A percentile compares a stretch with the other conserved stretches of the same genome.
Evolutionary conservation across 2,113 vertebrate species (phyloP).

Genomic region (Ahaetulla prasina): DNA sequence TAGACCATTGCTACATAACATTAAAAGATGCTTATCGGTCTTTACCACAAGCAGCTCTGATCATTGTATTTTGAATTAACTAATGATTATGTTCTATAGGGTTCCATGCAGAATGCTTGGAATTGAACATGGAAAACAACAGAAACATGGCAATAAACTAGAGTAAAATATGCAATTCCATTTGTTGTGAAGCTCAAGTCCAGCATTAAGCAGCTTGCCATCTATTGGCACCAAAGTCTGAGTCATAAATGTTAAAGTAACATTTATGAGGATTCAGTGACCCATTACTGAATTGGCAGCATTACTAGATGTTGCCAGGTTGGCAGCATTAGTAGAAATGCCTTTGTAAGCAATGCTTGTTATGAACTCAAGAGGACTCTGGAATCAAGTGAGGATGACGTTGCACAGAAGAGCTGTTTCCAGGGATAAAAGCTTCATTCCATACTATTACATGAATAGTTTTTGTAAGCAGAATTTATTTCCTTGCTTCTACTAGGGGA

Average conservation of each 20-base stretch:
- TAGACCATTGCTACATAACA: no score
- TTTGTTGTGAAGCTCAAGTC: neutral
- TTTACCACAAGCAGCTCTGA: no score
- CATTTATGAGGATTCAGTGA: conserved; percentile 21
- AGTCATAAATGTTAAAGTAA: conserved; percentile 41
- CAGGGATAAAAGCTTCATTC: neutral
- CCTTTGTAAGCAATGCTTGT: accelerated
- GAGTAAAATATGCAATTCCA: conserved; percentile 23
- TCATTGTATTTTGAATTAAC: neutral
- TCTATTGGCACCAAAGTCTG: conserved; percentile 36
- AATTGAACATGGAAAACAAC: neutral
- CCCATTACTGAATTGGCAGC: conserved; percentile 45
- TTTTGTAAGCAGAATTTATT: neutral
- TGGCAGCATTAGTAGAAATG: conserved; percentile 19
- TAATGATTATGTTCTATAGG: neutral
- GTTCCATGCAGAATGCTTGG: neutral
- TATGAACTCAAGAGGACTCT: neutral
- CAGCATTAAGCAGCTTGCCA: conserved; percentile 56
- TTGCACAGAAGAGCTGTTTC: accelerated
- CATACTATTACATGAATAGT: neutral
- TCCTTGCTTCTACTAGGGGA: neutral
- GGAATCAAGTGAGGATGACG: conserved; percentile 5
- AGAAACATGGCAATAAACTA: neutral
- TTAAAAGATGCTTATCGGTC: no score
- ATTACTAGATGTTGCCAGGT: conserved; percentile 22